Conservation (phyloP, 37 sponge, comb jelly and placozoan species). For the Geodia barretti region DNA sequence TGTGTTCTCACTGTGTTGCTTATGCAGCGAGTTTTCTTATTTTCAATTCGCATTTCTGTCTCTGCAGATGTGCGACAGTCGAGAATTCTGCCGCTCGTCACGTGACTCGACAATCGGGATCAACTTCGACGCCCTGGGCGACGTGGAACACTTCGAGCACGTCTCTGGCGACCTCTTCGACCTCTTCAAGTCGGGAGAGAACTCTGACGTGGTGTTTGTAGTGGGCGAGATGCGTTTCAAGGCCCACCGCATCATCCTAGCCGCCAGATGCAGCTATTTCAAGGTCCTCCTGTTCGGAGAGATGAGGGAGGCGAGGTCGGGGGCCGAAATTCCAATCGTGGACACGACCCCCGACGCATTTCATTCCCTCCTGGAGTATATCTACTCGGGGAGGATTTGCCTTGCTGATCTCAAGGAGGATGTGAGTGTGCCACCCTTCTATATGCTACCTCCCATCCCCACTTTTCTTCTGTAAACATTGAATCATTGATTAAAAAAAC, state of each 20-base stretch:
- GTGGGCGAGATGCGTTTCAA: slow-evolving; percentile 66
- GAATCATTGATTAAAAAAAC: too few species aligned
- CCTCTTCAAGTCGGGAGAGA: slow-evolving; percentile 61
- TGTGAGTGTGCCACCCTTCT: slow-evolving; percentile 33
- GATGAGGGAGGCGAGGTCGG: slow-evolving; percentile 80
- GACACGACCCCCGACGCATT: slow-evolving; percentile 84
- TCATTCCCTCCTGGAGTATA: slow-evolving; percentile 65
- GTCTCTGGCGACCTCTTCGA: slow-evolving; percentile 74
- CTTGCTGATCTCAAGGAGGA: slow-evolving; percentile 70
- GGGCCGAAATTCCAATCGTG: slow-evolving; percentile 45
- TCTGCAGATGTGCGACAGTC: slow-evolving; percentile 66
- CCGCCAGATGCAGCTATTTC: slow-evolving; percentile 81
- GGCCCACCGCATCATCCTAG: slow-evolving; percentile 75
- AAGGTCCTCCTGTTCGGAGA: slow-evolving; percentile 78
- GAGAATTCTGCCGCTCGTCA: slow-evolving; percentile 84
- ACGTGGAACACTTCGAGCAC: slow-evolving; percentile 87
- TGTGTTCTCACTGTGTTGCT: too few species aligned
- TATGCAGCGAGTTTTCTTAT: not conserved
- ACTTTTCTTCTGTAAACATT: too few species aligned
- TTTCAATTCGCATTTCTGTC: not conserved
- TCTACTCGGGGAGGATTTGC: slow-evolving; percentile 78
- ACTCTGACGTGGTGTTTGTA: slow-evolving; percentile 79
- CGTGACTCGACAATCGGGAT: slow-evolving; percentile 82
- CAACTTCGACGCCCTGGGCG: slow-evolving; percentile 84
- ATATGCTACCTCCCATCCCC: too few species aligned